Base-by-base conservation (phyloP, 2,888 invertebrate genomes). In the Xestia ashworthii region DNA sequence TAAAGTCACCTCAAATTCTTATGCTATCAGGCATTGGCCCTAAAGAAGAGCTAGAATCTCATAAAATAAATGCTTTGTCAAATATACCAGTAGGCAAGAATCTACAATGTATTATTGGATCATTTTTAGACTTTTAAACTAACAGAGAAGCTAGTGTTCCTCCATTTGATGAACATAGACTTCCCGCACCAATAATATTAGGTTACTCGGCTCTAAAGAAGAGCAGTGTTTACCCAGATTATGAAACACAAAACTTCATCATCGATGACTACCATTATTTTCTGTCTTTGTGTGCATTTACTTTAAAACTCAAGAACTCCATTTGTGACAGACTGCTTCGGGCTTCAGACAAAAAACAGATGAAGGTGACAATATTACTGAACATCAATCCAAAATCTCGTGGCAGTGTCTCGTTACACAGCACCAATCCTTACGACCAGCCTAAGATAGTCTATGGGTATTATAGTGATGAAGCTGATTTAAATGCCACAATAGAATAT, bases 11-110 rank as follows among this genome's bases (percentile, higher is more conserved):
- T 1, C 87, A 90, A 50, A 70, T 93, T 38, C 82, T 93, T 11
- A 93, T 93, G 93, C 65, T 92, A 22, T 94, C 93, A n/a, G 93
- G 94, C 11, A 88, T 94, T 25, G 94, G 93, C 0, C 93, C 92
- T 11, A 90, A 85, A 76, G 32, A 78, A n/a, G 91, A 93, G 78
- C 85, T 94, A 16, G 69, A 90, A 68, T 80, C 88, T 53, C 81
- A 92, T 46, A 81, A 85, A 1, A 92, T 94, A 60, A 69, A 89
- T 32, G 85, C 91, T 0, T 55, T 90, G 65, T 84, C 88, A 12
- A 89, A 93, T 85, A 86, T 93, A 32, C 92, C 91, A 4, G 94
- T 94, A 6, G 94, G 93, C 8, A 84, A 91, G 80, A 93, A 94
- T 78, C 85, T 94, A 19, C 92, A 92, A 80, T 93, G 93, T 75